Conservation (phyloP, 2,888 invertebrate genomes). For the Ditula angustiorana region DNA sequence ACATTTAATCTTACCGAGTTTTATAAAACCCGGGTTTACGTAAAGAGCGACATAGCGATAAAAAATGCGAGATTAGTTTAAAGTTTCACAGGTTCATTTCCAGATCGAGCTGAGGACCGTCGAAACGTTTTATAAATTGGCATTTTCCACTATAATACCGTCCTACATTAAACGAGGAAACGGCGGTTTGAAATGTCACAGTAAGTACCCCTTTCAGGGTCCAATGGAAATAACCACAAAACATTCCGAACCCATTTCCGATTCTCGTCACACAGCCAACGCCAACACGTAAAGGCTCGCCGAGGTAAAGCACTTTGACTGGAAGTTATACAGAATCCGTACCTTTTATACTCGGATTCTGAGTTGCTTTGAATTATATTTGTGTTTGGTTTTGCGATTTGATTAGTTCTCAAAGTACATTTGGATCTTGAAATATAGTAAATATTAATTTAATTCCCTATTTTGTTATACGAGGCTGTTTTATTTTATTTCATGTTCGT, state of each 20-base stretch:
- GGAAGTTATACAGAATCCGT: slow-evolving; percentile 34
- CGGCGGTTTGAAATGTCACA: slow-evolving; percentile 71
- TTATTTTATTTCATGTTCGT: no score
- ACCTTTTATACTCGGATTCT: slow-evolving; percentile 31
- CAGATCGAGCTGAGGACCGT: not conserved
- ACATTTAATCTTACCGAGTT: no score
- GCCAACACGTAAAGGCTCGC: slow-evolving; percentile 67
- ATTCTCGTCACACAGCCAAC: slow-evolving; percentile 78
- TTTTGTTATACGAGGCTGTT: no score
- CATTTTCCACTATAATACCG: slow-evolving; percentile 36
- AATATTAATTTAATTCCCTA: not conserved
- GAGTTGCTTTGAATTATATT: slow-evolving; percentile 27
- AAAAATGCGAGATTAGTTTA: not conserved
- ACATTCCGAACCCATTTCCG: slow-evolving; percentile 75
- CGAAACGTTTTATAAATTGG: slow-evolving; percentile 34
- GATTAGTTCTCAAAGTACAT: not conserved
- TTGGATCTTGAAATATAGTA: not conserved
- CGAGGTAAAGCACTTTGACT: slow-evolving; percentile 51
- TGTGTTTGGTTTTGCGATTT: slow-evolving; percentile 18
- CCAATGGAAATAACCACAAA: slow-evolving; percentile 80
- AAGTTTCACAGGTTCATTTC: slow-evolving; percentile 2
- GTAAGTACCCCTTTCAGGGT: slow-evolving; percentile 73
- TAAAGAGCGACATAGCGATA: no score
- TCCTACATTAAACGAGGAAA: slow-evolving; percentile 61
- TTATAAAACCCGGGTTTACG: no score